These are phyloP conservation scores for Lasioglossum lativentre DNA, from an alignment of 2,888 invertebrate genomes.

Conservation along the genomic window DNA sequence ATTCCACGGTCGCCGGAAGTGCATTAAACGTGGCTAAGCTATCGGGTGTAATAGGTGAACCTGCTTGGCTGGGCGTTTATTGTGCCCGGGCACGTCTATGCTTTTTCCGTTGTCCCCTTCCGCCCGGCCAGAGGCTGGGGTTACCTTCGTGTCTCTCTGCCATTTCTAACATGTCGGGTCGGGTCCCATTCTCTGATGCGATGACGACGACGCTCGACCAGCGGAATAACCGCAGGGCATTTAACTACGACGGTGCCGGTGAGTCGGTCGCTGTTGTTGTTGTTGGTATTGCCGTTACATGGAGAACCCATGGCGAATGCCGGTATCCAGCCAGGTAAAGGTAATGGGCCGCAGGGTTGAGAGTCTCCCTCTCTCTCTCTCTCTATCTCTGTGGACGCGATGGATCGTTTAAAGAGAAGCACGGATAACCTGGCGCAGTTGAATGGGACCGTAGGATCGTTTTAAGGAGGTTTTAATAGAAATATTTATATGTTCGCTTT, in stretches of 20 bases:
- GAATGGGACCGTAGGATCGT: slow-evolving; percentile 71
- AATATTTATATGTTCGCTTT: slow-evolving; percentile 81
- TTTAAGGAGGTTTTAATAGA: slow-evolving; percentile 79
- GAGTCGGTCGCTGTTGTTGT: slow-evolving; percentile 39
- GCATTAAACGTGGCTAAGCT: slow-evolving; percentile 76
- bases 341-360: slow-evolving; percentile 29
- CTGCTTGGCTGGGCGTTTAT: slow-evolving; percentile 73
- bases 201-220: slow-evolving; percentile 22
- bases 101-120: slow-evolving; percentile 38
- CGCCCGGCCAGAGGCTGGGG: background rate
- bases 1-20: slow-evolving; percentile 72
- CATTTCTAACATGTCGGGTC: slow-evolving; percentile 24
- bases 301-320: slow-evolving; percentile 11
- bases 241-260: slow-evolving; percentile 44
- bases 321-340: slow-evolving; percentile 44
- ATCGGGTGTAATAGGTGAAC: slow-evolving; percentile 76
- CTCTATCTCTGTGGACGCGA: background rate
- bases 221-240: slow-evolving; percentile 53
- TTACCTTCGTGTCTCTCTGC: background rate
- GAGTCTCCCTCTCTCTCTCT: background rate
- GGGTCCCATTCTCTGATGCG: slow-evolving; percentile 50
- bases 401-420: slow-evolving; percentile 49
- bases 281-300: slow-evolving; percentile 38
- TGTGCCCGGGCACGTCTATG: slow-evolving; percentile 75
- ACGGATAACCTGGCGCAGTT: slow-evolving; percentile 23